A percentile compares a stretch with the other conserved stretches of the same genome.
These are phyloP conservation scores for Microtus oregoni DNA, from an alignment of 2,113 vertebrate species.

Conservation along the genomic window DNA sequence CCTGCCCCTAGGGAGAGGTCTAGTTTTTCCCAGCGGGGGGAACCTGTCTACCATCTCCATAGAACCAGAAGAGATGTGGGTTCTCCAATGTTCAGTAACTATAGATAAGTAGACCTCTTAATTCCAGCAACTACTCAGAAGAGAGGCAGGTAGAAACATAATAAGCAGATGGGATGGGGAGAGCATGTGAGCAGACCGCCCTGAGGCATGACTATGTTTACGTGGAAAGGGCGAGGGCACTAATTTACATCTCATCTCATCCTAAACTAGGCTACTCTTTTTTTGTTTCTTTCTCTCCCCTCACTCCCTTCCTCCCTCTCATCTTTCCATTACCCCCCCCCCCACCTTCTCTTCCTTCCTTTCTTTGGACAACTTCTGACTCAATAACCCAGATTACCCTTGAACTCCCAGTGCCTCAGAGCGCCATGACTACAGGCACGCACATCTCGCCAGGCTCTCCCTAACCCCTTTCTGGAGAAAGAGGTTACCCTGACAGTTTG, in stretches of 20 bases:
- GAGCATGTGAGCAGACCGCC: not conserved
- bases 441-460: not conserved
- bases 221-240: not conserved
- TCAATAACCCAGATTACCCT: not conserved
- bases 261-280: not conserved
- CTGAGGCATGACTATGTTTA: not conserved
- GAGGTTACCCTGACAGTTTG: not conserved
- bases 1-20: not conserved
- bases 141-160: not conserved
- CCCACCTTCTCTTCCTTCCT: not conserved
- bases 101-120: not conserved
- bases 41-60: not conserved
- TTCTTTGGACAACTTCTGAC: not conserved
- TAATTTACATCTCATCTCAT: no score
- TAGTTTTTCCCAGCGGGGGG: not conserved
- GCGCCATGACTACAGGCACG: not conserved
- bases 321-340: rapidly evolving
- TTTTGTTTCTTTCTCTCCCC: not conserved
- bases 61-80: not conserved
- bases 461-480: not conserved
- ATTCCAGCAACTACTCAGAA: not conserved
- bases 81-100: not conserved
- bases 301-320: no score
- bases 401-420: not conserved
- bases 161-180: not conserved